Conservation (phyloP, 2,113 vertebrate species). For the Gymnobelideus leadbeateri region DNA sequence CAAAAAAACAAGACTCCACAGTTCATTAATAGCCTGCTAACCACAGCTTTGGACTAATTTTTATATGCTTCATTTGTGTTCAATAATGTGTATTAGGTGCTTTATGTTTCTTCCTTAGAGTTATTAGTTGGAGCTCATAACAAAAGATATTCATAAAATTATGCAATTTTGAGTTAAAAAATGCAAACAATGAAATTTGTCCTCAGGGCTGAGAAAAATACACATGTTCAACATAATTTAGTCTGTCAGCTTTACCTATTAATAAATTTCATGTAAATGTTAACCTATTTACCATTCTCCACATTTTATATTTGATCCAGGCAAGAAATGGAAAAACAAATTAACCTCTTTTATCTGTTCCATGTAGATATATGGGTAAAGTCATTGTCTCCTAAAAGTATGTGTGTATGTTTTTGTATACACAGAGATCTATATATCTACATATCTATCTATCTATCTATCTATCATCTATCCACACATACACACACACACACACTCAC, state of each 20-base stretch:
- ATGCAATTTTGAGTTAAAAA: constrained; percentile 15
- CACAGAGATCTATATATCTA: too few relatives aligned
- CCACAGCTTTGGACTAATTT: constrained; percentile 25
- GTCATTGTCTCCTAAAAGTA: background rate
- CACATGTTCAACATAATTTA: constrained; percentile 24
- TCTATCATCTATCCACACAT: too few relatives aligned
- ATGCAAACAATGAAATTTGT: constrained; percentile 28
- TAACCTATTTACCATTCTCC: background rate
- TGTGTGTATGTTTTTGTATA: background rate
- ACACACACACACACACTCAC: too few relatives aligned
- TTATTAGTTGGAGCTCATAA: constrained; percentile 23
- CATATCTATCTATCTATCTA: too few relatives aligned
- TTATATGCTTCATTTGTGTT: background rate
- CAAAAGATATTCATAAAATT: constrained; percentile 10
- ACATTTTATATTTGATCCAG: background rate
- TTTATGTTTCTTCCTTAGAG: constrained; percentile 22
- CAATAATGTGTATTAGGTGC: constrained; percentile 24
- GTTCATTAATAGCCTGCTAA: constrained; percentile 16
- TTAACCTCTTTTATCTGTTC: background rate
- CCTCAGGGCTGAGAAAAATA: constrained; percentile 14
- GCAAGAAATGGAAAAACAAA: background rate
- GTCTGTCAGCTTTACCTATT: constrained; percentile 1
- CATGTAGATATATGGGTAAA: background rate
- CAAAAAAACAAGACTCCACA: constrained; percentile 22
- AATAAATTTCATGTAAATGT: constrained; percentile 2